These are phyloP conservation scores for Yponomeuta malinellus DNA, from an alignment of 2,888 invertebrate species.

Conservation along the genomic window DNA sequence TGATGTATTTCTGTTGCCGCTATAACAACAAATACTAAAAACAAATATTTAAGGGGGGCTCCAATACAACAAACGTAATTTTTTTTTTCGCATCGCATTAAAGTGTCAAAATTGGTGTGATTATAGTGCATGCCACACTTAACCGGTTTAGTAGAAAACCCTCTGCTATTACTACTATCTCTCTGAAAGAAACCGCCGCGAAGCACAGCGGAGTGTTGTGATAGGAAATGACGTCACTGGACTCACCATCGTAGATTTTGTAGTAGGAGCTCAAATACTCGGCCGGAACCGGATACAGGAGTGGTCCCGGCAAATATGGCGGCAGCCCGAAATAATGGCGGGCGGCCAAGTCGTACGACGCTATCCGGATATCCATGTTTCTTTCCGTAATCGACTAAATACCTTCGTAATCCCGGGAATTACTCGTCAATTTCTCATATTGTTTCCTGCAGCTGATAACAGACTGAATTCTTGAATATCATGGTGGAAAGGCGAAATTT, in stretches of 20 bases:
- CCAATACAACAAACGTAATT: no score
- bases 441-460: not conserved
- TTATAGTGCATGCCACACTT: no score
- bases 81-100: no score
- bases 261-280: slow-evolving; percentile 53
- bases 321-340: slow-evolving; percentile 44
- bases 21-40: no score
- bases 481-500: not conserved
- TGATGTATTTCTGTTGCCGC: no score
- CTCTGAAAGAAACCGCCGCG: not conserved
- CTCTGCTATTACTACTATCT: not conserved
- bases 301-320: slow-evolving; percentile 42
- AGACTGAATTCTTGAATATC: not conserved
- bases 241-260: slow-evolving; percentile 62
- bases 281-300: slow-evolving; percentile 47
- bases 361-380: slow-evolving; percentile 48
- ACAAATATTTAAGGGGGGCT: no score
- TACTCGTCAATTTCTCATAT: slow-evolving; percentile 16
- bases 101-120: no score
- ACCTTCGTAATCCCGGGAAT: not conserved
- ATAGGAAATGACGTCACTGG: not conserved
- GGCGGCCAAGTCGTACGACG: slow-evolving; percentile 37
- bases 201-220: not conserved
- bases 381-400: not conserved
- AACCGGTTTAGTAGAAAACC: no score